Evolutionary conservation across 2,888 invertebrate genomes (phyloP), one percentile per base, ranked within the genome.

Genomic region (Gisinianus flammeolus): DNA sequence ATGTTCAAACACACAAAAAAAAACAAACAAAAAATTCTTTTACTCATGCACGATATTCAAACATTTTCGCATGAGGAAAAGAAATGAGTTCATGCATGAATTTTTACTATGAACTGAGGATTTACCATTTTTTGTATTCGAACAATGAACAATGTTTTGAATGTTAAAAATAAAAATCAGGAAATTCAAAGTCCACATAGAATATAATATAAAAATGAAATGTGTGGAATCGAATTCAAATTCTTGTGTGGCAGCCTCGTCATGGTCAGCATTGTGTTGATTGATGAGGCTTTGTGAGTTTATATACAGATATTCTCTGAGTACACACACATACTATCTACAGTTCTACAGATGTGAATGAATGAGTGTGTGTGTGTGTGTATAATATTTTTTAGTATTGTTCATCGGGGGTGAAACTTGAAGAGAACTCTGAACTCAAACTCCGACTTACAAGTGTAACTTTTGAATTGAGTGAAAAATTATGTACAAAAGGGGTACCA

Each of bases 381-480:
- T 26, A 16, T 28, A 66, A 66, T 66, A 66, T 28, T n/a, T n/a
- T n/a, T n/a, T n/a, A n/a, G n/a, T n/a, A n/a, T n/a, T n/a, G n/a
- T n/a, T n/a, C n/a, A n/a, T 66, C 8, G 19, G 19, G 44, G 44
- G 8, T 64, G 64, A 64, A 64, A 64, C 26, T 24, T 22, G 30
- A 26, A 64, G 26, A 26, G 28, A 44, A 44, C 6, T 44, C 44
- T 6, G 19, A 44, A 44, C 28, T 28, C 66, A 70, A 70, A n/a
- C 54, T 26, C 35, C 24, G n/a, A 31, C 33, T 62, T 22, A 64
- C 64, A 64, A 64, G 64, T 64, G 64, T 64, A 64, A 64, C 26
- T 64, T 64, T 64, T 64, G 64, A 64, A 64, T 64, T 16, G 30
- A 64, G 28, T 64, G 26, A 26, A 30, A 64, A 22, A 64, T 64